Evolutionary conservation across 1,140 invertebrate genomes (phyloP).

Genomic region (Heliconius eleuchia): DNA sequence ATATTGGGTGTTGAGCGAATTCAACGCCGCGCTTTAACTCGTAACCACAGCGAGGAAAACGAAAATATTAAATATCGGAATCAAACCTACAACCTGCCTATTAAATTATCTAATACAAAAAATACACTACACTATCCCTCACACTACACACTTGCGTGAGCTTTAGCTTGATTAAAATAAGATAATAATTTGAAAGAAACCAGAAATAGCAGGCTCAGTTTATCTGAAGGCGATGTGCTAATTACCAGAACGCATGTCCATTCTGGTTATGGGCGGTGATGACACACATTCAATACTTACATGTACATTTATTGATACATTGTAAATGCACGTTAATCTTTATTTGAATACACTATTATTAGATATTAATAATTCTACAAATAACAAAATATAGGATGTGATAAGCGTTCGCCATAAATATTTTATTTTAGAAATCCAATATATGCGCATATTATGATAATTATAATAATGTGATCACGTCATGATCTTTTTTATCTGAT

Average conservation of each 20-base stretch:
- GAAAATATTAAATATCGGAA: no score
- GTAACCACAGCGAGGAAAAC: no score
- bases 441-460: no score
- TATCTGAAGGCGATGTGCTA: conserved; percentile 18
- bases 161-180: background rate
- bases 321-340: background rate
- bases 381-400: no score
- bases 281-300: background rate
- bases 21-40: no score
- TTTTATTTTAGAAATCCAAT: no score
- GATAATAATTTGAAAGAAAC: background rate
- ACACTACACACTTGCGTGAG: background rate
- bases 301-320: background rate
- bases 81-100: background rate
- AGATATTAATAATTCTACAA: background rate
- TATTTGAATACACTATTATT: background rate
- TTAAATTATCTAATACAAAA: background rate
- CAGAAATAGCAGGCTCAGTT: conserved; percentile 18
- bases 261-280: conserved; percentile 26
- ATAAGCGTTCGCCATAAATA: no score
- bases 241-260: conserved; percentile 14
- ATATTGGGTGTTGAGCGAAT: no score
- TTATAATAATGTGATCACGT: no score
- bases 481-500: no score
- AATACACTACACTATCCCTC: background rate